Evolutionary conservation across 2,888 invertebrate species (phyloP).

Genomic region (Eupeodes luniger): DNA sequence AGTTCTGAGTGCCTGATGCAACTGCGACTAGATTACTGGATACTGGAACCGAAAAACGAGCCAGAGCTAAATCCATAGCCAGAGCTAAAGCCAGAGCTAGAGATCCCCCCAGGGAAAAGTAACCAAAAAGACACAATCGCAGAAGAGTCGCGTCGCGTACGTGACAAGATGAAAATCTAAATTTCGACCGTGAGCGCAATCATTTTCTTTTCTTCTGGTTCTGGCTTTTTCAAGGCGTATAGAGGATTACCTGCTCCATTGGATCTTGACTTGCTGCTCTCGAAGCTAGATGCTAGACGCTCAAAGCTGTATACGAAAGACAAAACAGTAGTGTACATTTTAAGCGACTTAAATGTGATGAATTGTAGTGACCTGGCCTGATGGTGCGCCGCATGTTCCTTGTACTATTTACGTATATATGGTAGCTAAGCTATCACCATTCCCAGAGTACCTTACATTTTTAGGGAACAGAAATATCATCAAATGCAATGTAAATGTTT

Average conservation of each 20-base stretch:
- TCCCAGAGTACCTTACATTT: constrained; percentile 16
- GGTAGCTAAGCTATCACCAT: too few relatives aligned
- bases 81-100: too few relatives aligned
- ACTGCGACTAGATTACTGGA: not conserved
- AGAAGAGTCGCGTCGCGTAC: constrained; percentile 75
- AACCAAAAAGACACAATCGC: constrained; percentile 55
- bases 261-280: constrained; percentile 45
- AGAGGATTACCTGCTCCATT: constrained; percentile 47
- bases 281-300: too few relatives aligned
- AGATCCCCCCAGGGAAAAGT: not conserved
- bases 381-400: constrained; percentile 49
- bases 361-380: constrained; percentile 69
- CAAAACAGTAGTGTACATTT: constrained; percentile 67
- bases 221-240: constrained; percentile 23
- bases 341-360: constrained; percentile 75
- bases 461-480: constrained; percentile 54
- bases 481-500: constrained; percentile 56
- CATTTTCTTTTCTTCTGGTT: constrained; percentile 50
- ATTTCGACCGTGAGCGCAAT: constrained; percentile 75
- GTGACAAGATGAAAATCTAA: constrained; percentile 78
- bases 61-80: too few relatives aligned
- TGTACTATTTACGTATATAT: not conserved
- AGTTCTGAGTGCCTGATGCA: not conserved
- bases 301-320: not conserved
- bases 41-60: constrained; percentile 7